Conservation (phyloP, 2,113 vertebrate species). For the Stomatorhinus ivindoensis region DNA sequence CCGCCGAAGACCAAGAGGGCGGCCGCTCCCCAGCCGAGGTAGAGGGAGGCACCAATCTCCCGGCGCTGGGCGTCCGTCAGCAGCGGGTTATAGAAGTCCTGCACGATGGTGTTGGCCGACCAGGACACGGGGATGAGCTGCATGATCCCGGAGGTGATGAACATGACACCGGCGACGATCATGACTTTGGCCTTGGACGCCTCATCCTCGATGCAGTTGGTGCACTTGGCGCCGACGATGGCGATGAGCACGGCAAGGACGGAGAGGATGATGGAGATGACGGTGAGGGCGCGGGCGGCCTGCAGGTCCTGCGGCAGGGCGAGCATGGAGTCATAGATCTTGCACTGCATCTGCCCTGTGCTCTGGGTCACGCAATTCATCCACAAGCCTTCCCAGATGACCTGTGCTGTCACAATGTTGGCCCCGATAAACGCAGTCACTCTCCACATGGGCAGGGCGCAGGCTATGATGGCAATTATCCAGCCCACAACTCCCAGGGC, state of each 20-base stretch:
- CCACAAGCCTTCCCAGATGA: constrained; percentile 64
- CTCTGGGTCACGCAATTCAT: constrained; percentile 68
- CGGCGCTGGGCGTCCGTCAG: constrained; percentile 35
- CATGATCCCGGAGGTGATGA: constrained; percentile 53
- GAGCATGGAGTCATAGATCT: constrained; percentile 66
- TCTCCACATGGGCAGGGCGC: constrained; percentile 65
- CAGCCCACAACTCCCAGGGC: constrained; percentile 58
- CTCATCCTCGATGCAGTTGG: constrained; percentile 67
- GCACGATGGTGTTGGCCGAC: constrained; percentile 46
- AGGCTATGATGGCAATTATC: constrained; percentile 52
- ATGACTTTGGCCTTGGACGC: constrained; percentile 58
- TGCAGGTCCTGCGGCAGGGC: constrained; percentile 57
- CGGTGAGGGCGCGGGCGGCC: constrained; percentile 60
- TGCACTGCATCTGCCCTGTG: constrained; percentile 72
- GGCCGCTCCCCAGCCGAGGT: constrained; percentile 59
- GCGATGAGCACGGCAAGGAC: constrained; percentile 58
- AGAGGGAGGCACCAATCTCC: constrained; percentile 60
- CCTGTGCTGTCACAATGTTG: constrained; percentile 64
- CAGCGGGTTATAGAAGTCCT: constrained; percentile 58
- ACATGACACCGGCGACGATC: constrained; percentile 60
- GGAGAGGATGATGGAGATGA: constrained; percentile 58
- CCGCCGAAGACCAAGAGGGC: constrained; percentile 59
- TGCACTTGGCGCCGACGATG: constrained; percentile 65
- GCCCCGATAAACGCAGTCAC: constrained; percentile 59
- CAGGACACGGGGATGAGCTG: constrained; percentile 61